These are phyloP conservation scores for Copsychus sechellarum DNA, from an alignment of 2,113 vertebrate species.

Conservation along the genomic window DNA sequence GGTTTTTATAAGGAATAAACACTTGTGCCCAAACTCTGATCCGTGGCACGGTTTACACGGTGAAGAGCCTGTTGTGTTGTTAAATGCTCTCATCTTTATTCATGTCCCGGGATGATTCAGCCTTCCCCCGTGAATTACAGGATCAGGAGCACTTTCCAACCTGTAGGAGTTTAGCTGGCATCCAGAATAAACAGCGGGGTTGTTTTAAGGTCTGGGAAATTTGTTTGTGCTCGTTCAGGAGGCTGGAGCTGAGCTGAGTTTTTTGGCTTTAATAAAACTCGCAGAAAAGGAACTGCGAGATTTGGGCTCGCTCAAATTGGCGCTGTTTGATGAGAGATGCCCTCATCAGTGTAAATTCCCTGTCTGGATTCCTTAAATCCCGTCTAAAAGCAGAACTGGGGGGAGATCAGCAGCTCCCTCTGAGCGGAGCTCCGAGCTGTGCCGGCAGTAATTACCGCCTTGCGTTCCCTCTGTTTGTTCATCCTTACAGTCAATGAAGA, in stretches of 20 bases:
- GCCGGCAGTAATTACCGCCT: background rate
- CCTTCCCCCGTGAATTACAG: background rate
- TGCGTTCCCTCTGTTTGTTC: constrained; percentile 16
- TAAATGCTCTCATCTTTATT: constrained; percentile 44
- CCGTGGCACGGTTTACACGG: background rate
- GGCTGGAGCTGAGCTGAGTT: background rate
- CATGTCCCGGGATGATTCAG: background rate
- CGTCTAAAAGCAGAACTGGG: accelerated
- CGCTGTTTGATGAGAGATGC: background rate
- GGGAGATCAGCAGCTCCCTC: background rate
- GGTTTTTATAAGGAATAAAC: background rate
- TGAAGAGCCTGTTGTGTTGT: background rate
- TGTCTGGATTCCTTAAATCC: background rate
- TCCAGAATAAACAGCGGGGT: background rate
- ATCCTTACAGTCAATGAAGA: background rate
- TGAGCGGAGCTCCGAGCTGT: background rate
- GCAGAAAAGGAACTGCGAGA: accelerated
- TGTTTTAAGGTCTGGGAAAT: background rate
- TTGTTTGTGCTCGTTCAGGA: accelerated
- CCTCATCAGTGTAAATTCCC: background rate
- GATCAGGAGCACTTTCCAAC: background rate
- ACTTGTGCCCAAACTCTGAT: background rate
- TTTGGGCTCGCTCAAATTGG: background rate
- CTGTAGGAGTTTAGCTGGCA: background rate
- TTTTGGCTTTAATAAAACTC: background rate